phyloP scores from a whole-genome alignment of 2,888 invertebrate genomes.

The Drosophila differens region DNA sequence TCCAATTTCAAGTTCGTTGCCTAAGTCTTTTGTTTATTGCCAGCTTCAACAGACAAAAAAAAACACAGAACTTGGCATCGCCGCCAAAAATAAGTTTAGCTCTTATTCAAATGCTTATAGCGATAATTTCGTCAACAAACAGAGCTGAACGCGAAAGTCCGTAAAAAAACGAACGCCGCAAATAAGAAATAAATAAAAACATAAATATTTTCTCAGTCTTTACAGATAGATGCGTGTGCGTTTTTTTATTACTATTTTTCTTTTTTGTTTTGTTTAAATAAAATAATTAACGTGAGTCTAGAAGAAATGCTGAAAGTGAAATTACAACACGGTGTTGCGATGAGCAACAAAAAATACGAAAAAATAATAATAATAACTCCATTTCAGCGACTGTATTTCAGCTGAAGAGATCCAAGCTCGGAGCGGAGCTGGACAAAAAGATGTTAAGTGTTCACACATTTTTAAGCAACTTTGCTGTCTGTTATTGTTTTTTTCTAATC shows the following conservation, averaged over 20 bases:
- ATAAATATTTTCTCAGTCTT: constrained; percentile 73
- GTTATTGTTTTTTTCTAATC: constrained; percentile 26
- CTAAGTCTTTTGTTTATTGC: constrained; percentile 53
- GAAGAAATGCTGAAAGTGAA: constrained; percentile 74
- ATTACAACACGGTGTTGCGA: constrained; percentile 54
- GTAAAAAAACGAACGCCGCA: constrained; percentile 42
- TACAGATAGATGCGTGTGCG: constrained; percentile 62
- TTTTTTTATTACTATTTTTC: constrained; percentile 16
- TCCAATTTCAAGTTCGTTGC: constrained; percentile 31
- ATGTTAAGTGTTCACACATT: constrained; percentile 57
- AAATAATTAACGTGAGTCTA: constrained; percentile 57
- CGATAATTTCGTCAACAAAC: constrained; percentile 72
- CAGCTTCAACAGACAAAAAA: constrained; percentile 6
- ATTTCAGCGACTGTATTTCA: constrained; percentile 16
- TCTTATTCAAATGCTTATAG: constrained; percentile 51
- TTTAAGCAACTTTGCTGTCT: constrained; percentile 37
- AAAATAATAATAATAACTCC: constrained; percentile 8
- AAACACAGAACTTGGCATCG: constrained; percentile 23
- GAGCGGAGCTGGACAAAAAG: not conserved
- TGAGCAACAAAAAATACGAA: constrained; percentile 21
- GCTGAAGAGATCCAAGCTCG: not conserved
- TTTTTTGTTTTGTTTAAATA: constrained; percentile 21
- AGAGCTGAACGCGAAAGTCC: constrained; percentile 78
- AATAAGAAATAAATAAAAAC: constrained; percentile 43
- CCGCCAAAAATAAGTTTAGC: constrained; percentile 37